Percentiles rank a stretch among this genome's conserved stretches.
Evolutionary conservation across 2,113 vertebrate species (phyloP).

Genomic region (Centropus bengalensis): DNA sequence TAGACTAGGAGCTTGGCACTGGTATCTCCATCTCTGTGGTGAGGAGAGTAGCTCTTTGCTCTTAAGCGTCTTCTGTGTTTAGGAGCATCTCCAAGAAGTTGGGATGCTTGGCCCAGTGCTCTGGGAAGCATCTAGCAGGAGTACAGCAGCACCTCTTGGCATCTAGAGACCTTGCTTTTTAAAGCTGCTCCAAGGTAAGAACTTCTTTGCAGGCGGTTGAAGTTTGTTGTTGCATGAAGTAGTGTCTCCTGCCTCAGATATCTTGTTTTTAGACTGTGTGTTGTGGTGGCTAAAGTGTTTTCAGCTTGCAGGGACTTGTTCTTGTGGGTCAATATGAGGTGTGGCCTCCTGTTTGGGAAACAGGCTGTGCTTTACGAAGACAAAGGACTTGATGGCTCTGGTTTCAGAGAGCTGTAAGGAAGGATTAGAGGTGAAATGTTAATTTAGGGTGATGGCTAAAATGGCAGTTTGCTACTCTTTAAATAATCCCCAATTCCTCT

Average conservation of each 20-base stretch:
- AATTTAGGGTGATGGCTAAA: not conserved
- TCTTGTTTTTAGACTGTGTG: not conserved
- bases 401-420: not conserved
- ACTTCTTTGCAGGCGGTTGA: not conserved
- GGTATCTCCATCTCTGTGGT: accelerated
- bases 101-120: accelerated
- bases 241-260: accelerated
- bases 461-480: conserved; percentile 1
- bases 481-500: conserved; percentile 30
- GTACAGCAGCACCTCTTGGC: not conserved
- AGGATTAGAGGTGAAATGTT: not conserved
- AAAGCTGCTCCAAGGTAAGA: not conserved
- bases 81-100: accelerated
- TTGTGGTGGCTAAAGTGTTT: not conserved
- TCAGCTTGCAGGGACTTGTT: not conserved
- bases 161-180: not conserved
- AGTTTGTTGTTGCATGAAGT: not conserved
- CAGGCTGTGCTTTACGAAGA: accelerated
- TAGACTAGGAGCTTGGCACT: not conserved
- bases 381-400: accelerated
- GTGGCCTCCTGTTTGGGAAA: not conserved
- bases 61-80: not conserved
- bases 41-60: accelerated
- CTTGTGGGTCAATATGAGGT: not conserved
- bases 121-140: not conserved